Conservation (phyloP, 2,888 invertebrate species). For the Ophion obscuratus region DNA sequence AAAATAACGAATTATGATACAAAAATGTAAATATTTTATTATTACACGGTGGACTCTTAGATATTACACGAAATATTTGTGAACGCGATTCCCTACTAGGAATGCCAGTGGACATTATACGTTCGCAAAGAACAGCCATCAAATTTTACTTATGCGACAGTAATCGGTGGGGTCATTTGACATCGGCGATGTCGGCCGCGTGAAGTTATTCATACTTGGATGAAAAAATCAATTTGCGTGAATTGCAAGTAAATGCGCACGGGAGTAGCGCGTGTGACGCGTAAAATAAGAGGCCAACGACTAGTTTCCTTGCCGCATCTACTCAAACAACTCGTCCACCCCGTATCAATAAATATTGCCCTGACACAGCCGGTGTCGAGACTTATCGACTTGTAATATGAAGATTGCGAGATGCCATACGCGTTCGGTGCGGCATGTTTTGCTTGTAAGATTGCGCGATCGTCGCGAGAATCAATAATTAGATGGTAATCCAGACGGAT, state of each 20-base stretch:
- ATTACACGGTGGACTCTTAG: too few species aligned
- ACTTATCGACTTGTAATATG: neutral
- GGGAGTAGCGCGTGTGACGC: neutral
- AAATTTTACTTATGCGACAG: neutral
- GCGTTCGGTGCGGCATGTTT: neutral
- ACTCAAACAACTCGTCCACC: constrained; percentile 19
- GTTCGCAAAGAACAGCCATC: too few species aligned
- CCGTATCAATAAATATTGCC: neutral
- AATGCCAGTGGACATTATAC: too few species aligned
- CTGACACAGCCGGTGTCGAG: neutral
- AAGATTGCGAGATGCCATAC: neutral
- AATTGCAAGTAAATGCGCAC: neutral
- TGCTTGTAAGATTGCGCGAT: neutral
- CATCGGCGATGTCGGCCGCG: neutral
- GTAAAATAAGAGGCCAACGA: constrained; percentile 29
- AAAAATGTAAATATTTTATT: too few species aligned
- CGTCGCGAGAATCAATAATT: neutral
- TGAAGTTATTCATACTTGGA: neutral
- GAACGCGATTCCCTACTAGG: too few species aligned
- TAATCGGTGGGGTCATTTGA: neutral
- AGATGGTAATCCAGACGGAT: neutral
- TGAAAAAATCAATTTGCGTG: constrained; percentile 3
- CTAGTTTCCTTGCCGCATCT: constrained; percentile 19
- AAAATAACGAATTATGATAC: too few species aligned
- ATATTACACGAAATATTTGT: too few species aligned